These are phyloP conservation scores for Accipiter virgatus DNA, from an alignment of 2,113 vertebrate genomes.

Conservation along the genomic window DNA sequence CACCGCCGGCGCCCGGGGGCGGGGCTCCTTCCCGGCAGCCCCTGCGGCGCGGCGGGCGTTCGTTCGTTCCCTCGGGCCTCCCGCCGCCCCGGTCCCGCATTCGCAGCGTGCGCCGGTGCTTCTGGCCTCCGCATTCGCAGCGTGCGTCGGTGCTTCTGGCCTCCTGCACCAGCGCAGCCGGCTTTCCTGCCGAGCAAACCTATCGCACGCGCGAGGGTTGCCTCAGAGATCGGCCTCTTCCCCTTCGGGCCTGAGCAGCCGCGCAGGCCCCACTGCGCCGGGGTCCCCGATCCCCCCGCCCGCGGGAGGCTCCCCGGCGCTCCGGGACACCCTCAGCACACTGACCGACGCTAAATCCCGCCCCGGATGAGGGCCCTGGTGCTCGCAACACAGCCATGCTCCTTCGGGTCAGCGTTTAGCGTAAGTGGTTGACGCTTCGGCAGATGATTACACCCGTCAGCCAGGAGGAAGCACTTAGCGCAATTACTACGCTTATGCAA, in stretches of 20 bases:
- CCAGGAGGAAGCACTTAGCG: background rate
- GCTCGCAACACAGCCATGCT: background rate
- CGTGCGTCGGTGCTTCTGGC: no score
- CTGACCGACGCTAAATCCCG: accelerated
- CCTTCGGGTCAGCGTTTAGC: accelerated
- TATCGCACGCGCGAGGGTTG: background rate
- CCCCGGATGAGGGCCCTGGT: no score
- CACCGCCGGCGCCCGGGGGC: background rate
- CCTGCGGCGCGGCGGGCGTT: background rate
- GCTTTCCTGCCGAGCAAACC: background rate
- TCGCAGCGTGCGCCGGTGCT: no score
- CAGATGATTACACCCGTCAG: accelerated
- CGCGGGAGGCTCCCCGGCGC: background rate
- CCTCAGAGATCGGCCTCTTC: background rate
- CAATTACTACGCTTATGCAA: background rate
- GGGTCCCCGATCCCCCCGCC: background rate
- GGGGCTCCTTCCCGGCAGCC: background rate
- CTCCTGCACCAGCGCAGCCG: background rate
- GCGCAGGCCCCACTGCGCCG: background rate
- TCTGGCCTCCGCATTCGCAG: background rate
- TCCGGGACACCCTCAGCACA: no score
- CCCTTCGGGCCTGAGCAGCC: background rate
- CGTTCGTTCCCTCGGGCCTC: no score
- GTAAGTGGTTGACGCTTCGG: accelerated
- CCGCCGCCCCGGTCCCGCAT: background rate